phyloP scores from a whole-genome alignment of 2,888 invertebrate genomes.

The Pyrochroa serraticornis region DNA sequence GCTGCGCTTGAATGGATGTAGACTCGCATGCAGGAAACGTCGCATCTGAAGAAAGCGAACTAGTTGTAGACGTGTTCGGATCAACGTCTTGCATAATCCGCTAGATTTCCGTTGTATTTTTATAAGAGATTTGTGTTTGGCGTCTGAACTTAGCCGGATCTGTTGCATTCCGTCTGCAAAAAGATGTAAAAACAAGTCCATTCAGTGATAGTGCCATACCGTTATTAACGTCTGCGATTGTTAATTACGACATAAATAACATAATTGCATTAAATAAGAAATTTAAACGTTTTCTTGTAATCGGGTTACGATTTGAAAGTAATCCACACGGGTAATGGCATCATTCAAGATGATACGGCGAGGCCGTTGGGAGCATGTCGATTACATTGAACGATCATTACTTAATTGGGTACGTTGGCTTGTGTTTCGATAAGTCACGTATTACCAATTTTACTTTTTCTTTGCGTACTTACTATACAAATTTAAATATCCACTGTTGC shows the following conservation, averaged over 20 bases:
- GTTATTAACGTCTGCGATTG: constrained; percentile 27
- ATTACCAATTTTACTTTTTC: constrained; percentile 12
- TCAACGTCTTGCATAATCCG: no score
- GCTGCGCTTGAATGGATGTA: no score
- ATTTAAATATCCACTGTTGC: neutral
- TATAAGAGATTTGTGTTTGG: no score
- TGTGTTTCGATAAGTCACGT: constrained; percentile 22
- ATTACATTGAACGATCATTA: constrained; percentile 26
- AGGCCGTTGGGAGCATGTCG: constrained; percentile 31
- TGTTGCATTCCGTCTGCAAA: neutral
- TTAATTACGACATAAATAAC: constrained; percentile 36
- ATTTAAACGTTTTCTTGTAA: constrained; percentile 35
- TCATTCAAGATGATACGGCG: constrained; percentile 35
- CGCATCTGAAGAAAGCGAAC: no score
- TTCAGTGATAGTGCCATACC: constrained; percentile 15
- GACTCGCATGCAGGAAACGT: no score
- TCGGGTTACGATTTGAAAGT: constrained; percentile 41
- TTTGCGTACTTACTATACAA: constrained; percentile 6
- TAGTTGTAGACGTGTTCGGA: no score
- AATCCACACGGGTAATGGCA: constrained; percentile 37
- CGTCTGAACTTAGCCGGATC: neutral
- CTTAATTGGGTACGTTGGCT: constrained; percentile 27
- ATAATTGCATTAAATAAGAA: constrained; percentile 38
- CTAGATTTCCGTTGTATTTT: no score
- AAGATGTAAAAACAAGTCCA: constrained; percentile 2